Conservation (phyloP, 2,888 invertebrate genomes). For the Megaustenia siamemsis region DNA sequence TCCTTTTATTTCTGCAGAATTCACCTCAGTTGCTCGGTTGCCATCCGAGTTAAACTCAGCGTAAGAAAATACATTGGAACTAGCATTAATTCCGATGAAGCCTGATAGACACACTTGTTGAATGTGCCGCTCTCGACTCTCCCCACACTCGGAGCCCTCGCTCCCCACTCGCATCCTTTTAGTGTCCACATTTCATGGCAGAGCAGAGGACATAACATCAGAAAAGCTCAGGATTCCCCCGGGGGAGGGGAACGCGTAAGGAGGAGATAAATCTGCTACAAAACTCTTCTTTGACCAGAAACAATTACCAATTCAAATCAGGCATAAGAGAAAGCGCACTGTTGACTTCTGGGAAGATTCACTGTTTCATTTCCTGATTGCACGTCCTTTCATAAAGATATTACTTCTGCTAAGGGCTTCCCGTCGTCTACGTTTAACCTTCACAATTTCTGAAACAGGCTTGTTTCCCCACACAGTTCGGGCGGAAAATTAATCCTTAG, state of each 20-base stretch:
- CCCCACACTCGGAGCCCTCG: neutral
- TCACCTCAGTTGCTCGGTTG: conserved; percentile 1
- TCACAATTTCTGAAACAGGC: too few species aligned
- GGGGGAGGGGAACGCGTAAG: neutral
- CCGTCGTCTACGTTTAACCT: too few species aligned
- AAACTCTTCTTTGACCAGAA: neutral
- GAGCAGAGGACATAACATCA: neutral
- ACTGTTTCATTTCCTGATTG: neutral
- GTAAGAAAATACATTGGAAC: conserved; percentile 5
- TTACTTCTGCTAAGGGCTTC: neutral
- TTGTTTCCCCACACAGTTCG: too few species aligned
- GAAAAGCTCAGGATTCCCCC: neutral
- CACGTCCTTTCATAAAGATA: neutral
- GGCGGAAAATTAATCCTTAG: too few species aligned
- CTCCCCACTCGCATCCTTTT: conserved; percentile 32
- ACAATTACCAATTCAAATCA: conserved; percentile 9
- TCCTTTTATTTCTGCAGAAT: neutral
- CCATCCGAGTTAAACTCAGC: conserved; percentile 16
- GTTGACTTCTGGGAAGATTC: neutral
- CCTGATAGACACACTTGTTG: conserved; percentile 46
- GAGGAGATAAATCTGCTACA: conserved; percentile 21
- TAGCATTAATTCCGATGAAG: conserved; percentile 33
- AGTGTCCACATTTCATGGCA: conserved; percentile 39
- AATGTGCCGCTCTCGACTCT: conserved; percentile 27
- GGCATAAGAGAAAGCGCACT: neutral